Evolutionary conservation across 2,888 invertebrate genomes (phyloP).

Genomic region (Lasiommata megera): DNA sequence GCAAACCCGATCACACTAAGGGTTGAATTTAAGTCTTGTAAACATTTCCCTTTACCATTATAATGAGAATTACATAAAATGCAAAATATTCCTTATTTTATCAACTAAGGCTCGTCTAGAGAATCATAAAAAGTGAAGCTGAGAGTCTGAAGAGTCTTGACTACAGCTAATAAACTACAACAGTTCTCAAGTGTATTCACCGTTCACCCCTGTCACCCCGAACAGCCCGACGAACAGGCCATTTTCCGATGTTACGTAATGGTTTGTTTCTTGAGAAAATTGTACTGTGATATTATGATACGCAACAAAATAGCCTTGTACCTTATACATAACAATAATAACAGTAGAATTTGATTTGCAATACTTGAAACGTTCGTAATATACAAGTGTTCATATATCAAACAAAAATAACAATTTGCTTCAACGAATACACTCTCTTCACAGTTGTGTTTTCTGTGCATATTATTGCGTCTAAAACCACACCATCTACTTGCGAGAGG

Average conservation of each 20-base stretch:
- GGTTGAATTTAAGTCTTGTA: no score
- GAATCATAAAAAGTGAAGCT: conserved; percentile 10
- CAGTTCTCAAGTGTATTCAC: conserved; percentile 19
- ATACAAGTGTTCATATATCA: no score
- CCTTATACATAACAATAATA: no score
- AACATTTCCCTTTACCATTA: no score
- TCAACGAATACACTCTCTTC: no score
- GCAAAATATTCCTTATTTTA: neutral
- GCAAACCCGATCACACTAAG: no score
- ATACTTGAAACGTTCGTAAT: no score
- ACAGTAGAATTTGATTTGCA: no score
- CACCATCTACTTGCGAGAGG: no score
- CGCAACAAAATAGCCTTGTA: neutral
- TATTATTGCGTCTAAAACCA: no score
- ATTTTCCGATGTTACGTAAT: conserved; percentile 6
- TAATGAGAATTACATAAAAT: neutral
- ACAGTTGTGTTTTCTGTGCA: no score
- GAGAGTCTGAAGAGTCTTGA: conserved; percentile 10
- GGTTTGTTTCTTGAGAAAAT: conserved; percentile 11
- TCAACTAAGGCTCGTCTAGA: neutral
- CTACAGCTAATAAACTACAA: conserved; percentile 20
- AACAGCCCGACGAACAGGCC: conserved; percentile 15
- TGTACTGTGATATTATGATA: conserved; percentile 1
- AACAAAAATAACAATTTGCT: no score
- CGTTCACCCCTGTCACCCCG: conserved; percentile 15